A percentile compares a stretch with the other conserved stretches of the same genome.
Evolutionary conservation across 2,888 invertebrate genomes (phyloP).

Genomic region (Lissonota sp.): DNA sequence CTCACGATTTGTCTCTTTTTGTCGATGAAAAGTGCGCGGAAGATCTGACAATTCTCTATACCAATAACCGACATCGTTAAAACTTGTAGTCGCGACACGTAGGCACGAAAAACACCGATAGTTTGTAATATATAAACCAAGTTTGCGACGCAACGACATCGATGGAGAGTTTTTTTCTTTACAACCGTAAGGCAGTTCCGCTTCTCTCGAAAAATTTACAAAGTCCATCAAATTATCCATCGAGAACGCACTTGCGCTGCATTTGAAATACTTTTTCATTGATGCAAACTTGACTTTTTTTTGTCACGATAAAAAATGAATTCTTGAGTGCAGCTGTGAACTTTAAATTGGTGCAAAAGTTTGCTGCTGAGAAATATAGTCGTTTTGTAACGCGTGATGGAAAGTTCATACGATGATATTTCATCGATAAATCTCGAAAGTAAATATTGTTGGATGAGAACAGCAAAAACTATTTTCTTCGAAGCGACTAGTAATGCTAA

Average conservation of each 20-base stretch:
- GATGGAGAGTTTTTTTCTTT: slow-evolving; percentile 17
- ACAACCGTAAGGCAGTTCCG: not conserved
- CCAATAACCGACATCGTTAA: slow-evolving; percentile 51
- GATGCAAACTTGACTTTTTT: slow-evolving; percentile 11
- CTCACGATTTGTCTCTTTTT: not conserved
- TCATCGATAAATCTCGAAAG: too few species aligned
- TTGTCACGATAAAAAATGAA: not conserved
- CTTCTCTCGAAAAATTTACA: slow-evolving; percentile 31
- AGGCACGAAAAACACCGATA: slow-evolving; percentile 1
- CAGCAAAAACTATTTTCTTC: too few species aligned
- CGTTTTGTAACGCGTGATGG: too few species aligned
- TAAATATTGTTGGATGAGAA: too few species aligned
- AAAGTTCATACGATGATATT: too few species aligned
- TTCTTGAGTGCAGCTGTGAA: too few species aligned
- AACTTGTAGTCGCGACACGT: slow-evolving; percentile 39
- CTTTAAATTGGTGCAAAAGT: too few species aligned
- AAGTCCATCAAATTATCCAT: slow-evolving; percentile 44
- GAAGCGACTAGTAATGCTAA: too few species aligned
- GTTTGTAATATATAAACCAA: too few species aligned
- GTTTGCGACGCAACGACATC: slow-evolving; percentile 8
- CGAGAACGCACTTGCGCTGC: not conserved
- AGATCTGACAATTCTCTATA: slow-evolving; percentile 16
- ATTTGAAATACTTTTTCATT: slow-evolving; percentile 15
- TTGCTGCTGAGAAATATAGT: too few species aligned
- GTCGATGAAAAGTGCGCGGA: not conserved